Evolutionary conservation across 2,888 invertebrate species (phyloP).

Genomic region (Polyploca ridens): DNA sequence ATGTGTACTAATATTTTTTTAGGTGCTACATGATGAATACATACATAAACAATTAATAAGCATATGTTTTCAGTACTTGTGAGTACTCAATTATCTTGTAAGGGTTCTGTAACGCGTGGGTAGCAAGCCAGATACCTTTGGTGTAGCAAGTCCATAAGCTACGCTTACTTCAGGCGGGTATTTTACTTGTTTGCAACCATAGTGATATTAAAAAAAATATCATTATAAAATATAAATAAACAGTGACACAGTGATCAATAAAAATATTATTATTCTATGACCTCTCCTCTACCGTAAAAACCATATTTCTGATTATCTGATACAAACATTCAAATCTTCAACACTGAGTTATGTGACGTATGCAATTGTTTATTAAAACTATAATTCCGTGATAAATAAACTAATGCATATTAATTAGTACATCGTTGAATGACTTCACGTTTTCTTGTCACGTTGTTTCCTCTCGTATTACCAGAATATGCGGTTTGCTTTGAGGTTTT

Average conservation of each 20-base stretch:
- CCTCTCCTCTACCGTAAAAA: neutral
- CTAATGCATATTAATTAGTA: constrained; percentile 6
- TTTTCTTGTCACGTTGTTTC: neutral
- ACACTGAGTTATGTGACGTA: neutral
- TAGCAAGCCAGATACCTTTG: too few species aligned
- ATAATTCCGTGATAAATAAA: neutral
- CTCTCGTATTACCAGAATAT: constrained; percentile 1
- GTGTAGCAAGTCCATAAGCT: too few species aligned
- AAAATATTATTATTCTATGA: neutral
- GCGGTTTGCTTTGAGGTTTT: constrained; percentile 25
- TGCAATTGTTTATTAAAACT: neutral
- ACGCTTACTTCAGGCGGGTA: too few species aligned
- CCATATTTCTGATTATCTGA: neutral
- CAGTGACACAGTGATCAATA: neutral
- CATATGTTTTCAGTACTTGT: too few species aligned
- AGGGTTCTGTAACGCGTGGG: too few species aligned
- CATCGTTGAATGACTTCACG: neutral
- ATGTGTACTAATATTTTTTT: too few species aligned
- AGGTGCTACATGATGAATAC: too few species aligned
- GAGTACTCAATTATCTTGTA: too few species aligned
- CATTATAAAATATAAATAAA: neutral
- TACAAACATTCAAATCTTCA: neutral
- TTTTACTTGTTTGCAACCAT: too few species aligned
- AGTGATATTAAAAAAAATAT: too few species aligned
- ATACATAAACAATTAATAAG: too few species aligned